These are phyloP conservation scores for Gadus chalcogrammus DNA, from an alignment of 2,113 vertebrate genomes.

Conservation along the genomic window DNA sequence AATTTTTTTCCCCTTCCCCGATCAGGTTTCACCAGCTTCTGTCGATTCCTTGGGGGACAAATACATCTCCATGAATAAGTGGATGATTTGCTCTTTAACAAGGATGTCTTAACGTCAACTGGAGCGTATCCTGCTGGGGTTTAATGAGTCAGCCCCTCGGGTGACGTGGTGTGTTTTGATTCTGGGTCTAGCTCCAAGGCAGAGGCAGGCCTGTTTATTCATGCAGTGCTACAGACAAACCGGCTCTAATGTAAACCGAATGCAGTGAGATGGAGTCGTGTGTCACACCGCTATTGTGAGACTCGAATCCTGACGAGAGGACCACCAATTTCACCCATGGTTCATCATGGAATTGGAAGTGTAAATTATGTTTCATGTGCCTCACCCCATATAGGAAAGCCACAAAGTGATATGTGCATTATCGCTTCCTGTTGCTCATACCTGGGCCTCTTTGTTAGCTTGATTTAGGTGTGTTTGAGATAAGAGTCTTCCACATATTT, in stretches of 20 bases:
- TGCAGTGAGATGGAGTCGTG: neutral
- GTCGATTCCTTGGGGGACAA: too few relatives aligned
- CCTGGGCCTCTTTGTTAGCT: too few relatives aligned
- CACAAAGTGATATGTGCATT: too few relatives aligned
- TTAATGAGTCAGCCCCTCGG: neutral
- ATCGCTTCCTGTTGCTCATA: too few relatives aligned
- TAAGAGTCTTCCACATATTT: too few relatives aligned
- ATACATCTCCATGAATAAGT: too few relatives aligned
- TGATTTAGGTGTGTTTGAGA: too few relatives aligned
- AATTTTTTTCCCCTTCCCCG: too few relatives aligned
- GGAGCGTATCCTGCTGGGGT: neutral
- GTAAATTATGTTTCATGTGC: neutral
- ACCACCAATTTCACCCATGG: too few relatives aligned
- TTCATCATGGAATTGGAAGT: neutral
- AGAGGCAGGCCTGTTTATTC: constrained; percentile 47
- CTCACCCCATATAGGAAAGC: too few relatives aligned
- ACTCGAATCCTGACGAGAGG: neutral
- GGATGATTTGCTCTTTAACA: too few relatives aligned
- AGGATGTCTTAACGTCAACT: neutral
- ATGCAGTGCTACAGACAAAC: constrained; percentile 15
- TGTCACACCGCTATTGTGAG: constrained; percentile 29
- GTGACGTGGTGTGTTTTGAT: constrained; percentile 23
- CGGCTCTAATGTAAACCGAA: constrained; percentile 31
- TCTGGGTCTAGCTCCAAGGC: constrained; percentile 19
- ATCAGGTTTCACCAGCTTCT: too few relatives aligned